A percentile compares a stretch with the other conserved stretches of the same genome.
Evolutionary conservation across 2,888 invertebrate genomes (phyloP).

Genomic region (Lasius fuliginosus): DNA sequence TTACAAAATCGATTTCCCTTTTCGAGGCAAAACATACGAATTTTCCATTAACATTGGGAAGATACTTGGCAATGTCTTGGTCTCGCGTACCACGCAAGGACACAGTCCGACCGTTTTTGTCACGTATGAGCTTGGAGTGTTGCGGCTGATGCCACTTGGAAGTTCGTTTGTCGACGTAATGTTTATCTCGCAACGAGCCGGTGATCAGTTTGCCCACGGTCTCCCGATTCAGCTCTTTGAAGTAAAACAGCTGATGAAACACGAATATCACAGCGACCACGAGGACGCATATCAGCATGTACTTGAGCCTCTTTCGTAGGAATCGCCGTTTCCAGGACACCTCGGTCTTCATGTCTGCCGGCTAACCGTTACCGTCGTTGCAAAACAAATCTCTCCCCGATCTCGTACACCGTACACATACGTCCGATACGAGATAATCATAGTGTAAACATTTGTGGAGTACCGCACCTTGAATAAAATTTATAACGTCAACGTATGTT

Average conservation of each 20-base stretch:
- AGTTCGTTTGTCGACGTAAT: slow-evolving; percentile 37
- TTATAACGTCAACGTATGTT: not conserved
- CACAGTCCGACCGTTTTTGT: slow-evolving; percentile 71
- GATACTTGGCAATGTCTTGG: slow-evolving; percentile 85
- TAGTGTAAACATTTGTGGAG: slow-evolving; percentile 9
- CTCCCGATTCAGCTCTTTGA: slow-evolving; percentile 83
- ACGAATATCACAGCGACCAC: slow-evolving; percentile 85
- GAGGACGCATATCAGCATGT: slow-evolving; percentile 85
- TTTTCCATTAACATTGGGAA: slow-evolving; percentile 85
- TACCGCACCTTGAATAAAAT: not conserved
- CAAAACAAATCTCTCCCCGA: not conserved
- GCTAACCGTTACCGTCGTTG: slow-evolving; percentile 19
- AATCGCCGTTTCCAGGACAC: slow-evolving; percentile 71
- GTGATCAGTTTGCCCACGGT: slow-evolving; percentile 67
- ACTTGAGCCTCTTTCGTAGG: slow-evolving; percentile 83
- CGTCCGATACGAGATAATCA: not conserved
- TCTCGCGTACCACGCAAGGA: slow-evolving; percentile 85
- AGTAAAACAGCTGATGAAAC: slow-evolving; percentile 85
- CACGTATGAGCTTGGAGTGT: slow-evolving; percentile 74
- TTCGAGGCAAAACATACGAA: slow-evolving; percentile 86
- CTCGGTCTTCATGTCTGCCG: slow-evolving; percentile 69
- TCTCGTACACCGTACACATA: not conserved
- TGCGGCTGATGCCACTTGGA: slow-evolving; percentile 73
- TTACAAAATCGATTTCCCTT: slow-evolving; percentile 87
- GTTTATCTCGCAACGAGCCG: slow-evolving; percentile 56